A percentile compares a stretch with the other conserved stretches of the same genome.
phyloP scores from a whole-genome alignment of 1,140 invertebrate genomes.

The Sycophaga agraensis region DNA sequence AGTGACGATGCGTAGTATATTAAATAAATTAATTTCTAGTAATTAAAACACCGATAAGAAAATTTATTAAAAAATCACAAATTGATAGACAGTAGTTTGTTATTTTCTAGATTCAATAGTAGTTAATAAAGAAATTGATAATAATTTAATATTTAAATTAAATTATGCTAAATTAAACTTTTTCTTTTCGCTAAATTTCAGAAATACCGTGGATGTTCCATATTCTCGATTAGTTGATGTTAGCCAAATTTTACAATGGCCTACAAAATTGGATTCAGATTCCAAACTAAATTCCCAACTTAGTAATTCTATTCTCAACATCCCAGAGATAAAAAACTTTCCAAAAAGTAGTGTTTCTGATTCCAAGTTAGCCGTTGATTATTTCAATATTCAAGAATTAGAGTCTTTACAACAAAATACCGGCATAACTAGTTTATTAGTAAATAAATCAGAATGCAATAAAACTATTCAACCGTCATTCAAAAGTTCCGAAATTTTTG shows the following conservation, averaged over 20 bases:
- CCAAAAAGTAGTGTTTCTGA: slow-evolving; percentile 75
- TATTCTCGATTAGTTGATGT: slow-evolving; percentile 75
- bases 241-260: slow-evolving; percentile 58
- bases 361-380: slow-evolving; percentile 76
- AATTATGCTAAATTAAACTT: neutral
- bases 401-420: slow-evolving; percentile 39
- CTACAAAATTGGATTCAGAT: slow-evolving; percentile 75
- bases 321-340: slow-evolving; percentile 57
- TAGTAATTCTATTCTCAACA: slow-evolving; percentile 64
- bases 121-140: neutral
- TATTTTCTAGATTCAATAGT: neutral
- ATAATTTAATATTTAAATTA: neutral
- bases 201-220: slow-evolving; percentile 68
- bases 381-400: slow-evolving; percentile 57
- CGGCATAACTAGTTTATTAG: slow-evolving; percentile 46
- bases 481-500: slow-evolving; percentile 52
- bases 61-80: too few relatives aligned
- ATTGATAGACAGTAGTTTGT: slow-evolving; percentile 1
- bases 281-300: slow-evolving; percentile 71
- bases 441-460: slow-evolving; percentile 45
- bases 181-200: slow-evolving; percentile 29
- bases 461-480: slow-evolving; percentile 34
- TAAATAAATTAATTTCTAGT: too few relatives aligned
- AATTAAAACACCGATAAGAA: too few relatives aligned
- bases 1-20: too few relatives aligned